Conservation (phyloP, 2,113 vertebrate species). For the Otis tarda region DNA sequence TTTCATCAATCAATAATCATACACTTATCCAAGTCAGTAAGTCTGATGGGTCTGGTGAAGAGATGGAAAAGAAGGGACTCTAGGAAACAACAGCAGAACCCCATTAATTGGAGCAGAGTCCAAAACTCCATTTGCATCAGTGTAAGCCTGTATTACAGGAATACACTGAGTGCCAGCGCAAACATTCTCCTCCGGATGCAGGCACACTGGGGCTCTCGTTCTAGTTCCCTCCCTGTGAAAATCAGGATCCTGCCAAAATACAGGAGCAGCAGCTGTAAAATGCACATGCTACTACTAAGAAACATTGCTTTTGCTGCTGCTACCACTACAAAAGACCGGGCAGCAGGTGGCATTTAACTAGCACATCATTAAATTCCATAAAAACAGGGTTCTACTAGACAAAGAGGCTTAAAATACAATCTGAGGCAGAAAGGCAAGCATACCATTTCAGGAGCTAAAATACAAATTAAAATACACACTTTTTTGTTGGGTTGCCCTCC, state of each 20-base stretch:
- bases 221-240: background rate
- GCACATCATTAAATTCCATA: background rate
- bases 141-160: background rate
- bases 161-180: background rate
- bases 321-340: background rate
- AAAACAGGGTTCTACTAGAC: background rate
- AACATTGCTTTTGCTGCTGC: background rate
- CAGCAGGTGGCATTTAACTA: background rate
- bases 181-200: background rate
- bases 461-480: background rate
- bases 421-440: background rate
- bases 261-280: background rate
- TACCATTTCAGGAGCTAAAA: background rate
- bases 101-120: background rate
- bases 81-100: background rate
- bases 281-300: background rate
- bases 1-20: background rate
- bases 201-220: background rate
- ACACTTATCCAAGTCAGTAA: background rate
- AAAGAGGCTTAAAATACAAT: background rate
- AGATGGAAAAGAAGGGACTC: background rate
- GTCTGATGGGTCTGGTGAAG: background rate
- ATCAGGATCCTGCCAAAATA: background rate
- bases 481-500: background rate
- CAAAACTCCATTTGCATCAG: background rate